Evolutionary conservation across 64 coral and sea anemone species (phyloP), one percentile per base, ranked within the genome.

Genomic region (Actinia equina): DNA sequence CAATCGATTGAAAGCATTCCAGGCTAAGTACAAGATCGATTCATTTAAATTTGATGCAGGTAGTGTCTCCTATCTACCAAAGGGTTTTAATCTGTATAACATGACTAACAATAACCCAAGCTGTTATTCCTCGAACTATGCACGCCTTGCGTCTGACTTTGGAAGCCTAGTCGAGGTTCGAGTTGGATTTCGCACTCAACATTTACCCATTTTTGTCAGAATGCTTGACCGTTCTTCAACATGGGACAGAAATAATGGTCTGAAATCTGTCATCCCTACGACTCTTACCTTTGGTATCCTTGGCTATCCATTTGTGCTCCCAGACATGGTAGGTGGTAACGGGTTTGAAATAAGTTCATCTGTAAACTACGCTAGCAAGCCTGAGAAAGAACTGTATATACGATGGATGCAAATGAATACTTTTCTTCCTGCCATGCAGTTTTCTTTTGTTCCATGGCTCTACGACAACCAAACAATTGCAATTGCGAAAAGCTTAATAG

Each of bases 301-400:
- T 27, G 94, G 94, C 13, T 96, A 93, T 79, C 94, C 94, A 62
- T 96, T 93, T 93, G 88, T 96, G 15, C 82, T 96, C n/a, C 94
- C 94, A 0, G 88, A 86, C n/a, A 86, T 93, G 64, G 44, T 93
- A 45, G 91, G 91, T 30, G 94, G 94, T 59, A 92, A 90, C 86
- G 52, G 57, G 37, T 43, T 63, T 44, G 7, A 71, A 60, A 19
- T 91, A 46, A 78, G 14, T 30, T 2, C 17, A 5, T n/a, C 27
- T 16, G 64, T 20, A 19, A 43, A 87, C 16, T 86, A 67, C 45
- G 27, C 65, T 2, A 20, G 57, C 23, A 94, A 67, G n/a, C 92
- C 92, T 57, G 91, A 90, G 15, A 93, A 87, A 82, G 90, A 96
- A 19, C 91, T 96, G 0, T 96, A 90, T 44, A 90, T 96, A 59